A percentile compares a stretch with the other conserved stretches of the same genome.
Conservation (phyloP, 2,888 invertebrate species). For the Drosophila fulvimacula region DNA sequence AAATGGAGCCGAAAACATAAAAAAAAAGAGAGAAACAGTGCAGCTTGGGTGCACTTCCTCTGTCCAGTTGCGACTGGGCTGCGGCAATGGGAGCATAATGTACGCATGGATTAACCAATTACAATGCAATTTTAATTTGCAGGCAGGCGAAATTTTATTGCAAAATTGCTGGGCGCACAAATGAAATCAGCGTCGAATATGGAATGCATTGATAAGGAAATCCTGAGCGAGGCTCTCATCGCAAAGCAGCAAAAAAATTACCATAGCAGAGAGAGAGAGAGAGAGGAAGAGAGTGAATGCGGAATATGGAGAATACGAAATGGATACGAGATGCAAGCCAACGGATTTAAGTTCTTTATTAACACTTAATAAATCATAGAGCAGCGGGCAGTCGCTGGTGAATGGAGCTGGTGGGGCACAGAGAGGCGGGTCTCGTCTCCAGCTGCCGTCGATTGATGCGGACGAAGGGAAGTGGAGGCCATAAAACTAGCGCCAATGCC, state of each 20-base stretch:
- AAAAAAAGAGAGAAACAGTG: constrained; percentile 5
- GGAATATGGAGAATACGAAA: constrained; percentile 57
- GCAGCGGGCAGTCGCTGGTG: constrained; percentile 36
- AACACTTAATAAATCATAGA: constrained; percentile 83
- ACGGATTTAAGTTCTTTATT: constrained; percentile 84
- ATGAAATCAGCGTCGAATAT: constrained; percentile 77
- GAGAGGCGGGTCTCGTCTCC: constrained; percentile 23
- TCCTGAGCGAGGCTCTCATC: constrained; percentile 50
- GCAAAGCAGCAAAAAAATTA: not conserved
- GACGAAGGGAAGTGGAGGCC: constrained; percentile 67
- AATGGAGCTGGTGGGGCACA: constrained; percentile 2
- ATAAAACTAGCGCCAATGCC: constrained; percentile 73
- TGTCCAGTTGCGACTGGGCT: constrained; percentile 27
- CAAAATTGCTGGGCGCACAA: constrained; percentile 76
- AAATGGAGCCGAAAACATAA: constrained; percentile 8
- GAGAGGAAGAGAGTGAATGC: constrained; percentile 23
- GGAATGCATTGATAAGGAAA: constrained; percentile 82
- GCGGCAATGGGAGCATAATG: constrained; percentile 67
- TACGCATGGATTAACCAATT: constrained; percentile 84
- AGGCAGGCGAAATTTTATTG: constrained; percentile 82
- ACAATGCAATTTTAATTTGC: constrained; percentile 84
- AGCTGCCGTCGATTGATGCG: constrained; percentile 39
- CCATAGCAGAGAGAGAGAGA: constrained; percentile 15
- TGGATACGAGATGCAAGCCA: constrained; percentile 75
- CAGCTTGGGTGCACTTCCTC: constrained; percentile 55